Base-by-base conservation (phyloP, 2,888 invertebrate species). In the Plagiodera versicolora region DNA sequence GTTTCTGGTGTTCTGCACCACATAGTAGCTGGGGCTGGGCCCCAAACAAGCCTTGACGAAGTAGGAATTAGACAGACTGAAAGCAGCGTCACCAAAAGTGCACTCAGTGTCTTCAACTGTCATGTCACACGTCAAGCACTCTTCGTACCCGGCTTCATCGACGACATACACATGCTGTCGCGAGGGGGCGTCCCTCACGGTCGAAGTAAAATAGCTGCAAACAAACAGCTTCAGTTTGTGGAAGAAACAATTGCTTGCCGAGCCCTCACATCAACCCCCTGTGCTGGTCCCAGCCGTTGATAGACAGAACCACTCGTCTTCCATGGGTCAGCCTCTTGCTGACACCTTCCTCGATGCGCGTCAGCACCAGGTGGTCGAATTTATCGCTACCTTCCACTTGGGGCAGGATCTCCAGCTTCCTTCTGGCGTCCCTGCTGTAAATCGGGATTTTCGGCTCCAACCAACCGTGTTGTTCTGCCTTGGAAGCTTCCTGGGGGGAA, bases 121-220 rank as follows among this genome's bases (percentile, higher is more conserved):
- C 10, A 87, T 74, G 10, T 77, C 71, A 76, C 95, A 95, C 16
- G 92, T 90, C 28, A 94, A 74, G 78, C 94, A 95, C 4, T 78
- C 64, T 9, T 81, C 30, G 70, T 72, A 35, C 72, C 64, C 52
- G 6, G 53, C 60, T 0, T 70, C 55, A 55, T 74, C 73, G 28
- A 79, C 79, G 24, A 85, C 85, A 19, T 84, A 83, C 39, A 87
- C 82, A 64, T 95, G 93, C 61, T 87, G 84, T 68, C 88, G 84
- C 68, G 88, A 86, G 0, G 94, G 90, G 61, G 85, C 80, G 5
- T 81, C 82, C 1, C 82, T 82, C 1, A 86, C 83, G 0, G 90
- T 87, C 0, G 87, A 88, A 59, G 86, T 81, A 75, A 88, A 95
- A 78, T 89, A 95, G 64, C 94, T 93, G 77, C 24, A 74, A 19